phyloP scores from a whole-genome alignment of 2,888 invertebrate species.

The Agriopis marginaria region DNA sequence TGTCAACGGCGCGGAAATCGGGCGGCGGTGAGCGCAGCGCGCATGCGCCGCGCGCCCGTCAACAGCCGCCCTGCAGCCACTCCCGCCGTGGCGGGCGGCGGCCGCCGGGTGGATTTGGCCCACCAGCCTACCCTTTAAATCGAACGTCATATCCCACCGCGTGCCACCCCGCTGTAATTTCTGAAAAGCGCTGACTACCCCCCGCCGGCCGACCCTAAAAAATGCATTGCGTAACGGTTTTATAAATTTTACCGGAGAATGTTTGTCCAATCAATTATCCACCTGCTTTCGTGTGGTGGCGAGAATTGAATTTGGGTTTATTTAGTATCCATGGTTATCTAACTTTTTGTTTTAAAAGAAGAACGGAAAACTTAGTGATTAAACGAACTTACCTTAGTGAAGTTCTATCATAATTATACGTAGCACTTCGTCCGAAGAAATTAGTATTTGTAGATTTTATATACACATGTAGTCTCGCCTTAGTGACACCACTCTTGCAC shows the following conservation, averaged over 20 bases:
- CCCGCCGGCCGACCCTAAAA: constrained; percentile 81
- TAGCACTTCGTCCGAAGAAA: no score
- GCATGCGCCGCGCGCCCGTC: constrained; percentile 86
- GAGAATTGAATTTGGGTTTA: constrained; percentile 17
- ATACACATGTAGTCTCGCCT: no score
- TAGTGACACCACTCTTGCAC: no score
- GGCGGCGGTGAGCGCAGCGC: constrained; percentile 78
- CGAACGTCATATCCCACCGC: constrained; percentile 85
- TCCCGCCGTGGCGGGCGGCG: constrained; percentile 52
- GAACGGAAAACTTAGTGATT: not conserved
- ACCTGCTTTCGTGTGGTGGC: constrained; percentile 60
- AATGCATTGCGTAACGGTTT: constrained; percentile 86
- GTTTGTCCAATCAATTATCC: constrained; percentile 83
- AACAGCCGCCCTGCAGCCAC: constrained; percentile 83
- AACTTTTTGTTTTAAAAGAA: no score
- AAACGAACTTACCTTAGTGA: no score
- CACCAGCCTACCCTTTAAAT: constrained; percentile 79
- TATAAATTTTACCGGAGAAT: constrained; percentile 72
- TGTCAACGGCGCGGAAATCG: constrained; percentile 88
- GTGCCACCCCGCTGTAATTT: constrained; percentile 79
- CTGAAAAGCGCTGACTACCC: constrained; percentile 84
- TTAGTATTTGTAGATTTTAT: no score
- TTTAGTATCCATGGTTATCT: not conserved
- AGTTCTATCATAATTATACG: no score
- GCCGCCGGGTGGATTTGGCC: constrained; percentile 4